Percentiles rank a stretch among this genome's conserved stretches.
phyloP scores from a whole-genome alignment of 2,797 vertebrate genomes.

The Nothura maculosa region DNA sequence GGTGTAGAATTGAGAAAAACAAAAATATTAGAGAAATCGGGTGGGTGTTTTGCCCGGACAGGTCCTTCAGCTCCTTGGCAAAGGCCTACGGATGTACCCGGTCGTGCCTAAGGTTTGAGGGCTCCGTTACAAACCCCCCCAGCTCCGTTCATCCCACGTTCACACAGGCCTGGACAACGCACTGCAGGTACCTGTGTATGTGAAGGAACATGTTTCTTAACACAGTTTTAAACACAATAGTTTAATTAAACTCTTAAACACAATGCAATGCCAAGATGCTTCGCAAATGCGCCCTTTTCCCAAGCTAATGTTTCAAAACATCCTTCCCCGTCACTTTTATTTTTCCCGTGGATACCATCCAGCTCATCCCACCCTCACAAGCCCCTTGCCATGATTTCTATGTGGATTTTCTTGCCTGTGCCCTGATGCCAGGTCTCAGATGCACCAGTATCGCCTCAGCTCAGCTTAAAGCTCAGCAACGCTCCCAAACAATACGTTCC shows the following conservation, averaged over 20 bases:
- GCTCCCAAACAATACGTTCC: not conserved
- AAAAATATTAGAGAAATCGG: constrained; percentile 49
- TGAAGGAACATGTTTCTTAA: too few relatives aligned
- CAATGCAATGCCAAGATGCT: not conserved
- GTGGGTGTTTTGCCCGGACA: constrained; percentile 58
- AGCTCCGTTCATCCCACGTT: not conserved
- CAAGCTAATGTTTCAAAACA: not conserved
- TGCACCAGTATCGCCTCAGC: fast-evolving
- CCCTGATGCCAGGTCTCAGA: not conserved
- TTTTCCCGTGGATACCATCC: not conserved
- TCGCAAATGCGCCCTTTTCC: not conserved
- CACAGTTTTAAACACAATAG: too few relatives aligned
- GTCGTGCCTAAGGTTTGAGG: not conserved
- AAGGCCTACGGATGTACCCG: too few relatives aligned
- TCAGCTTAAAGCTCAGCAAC: fast-evolving
- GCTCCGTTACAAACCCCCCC: not conserved
- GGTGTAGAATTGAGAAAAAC: constrained; percentile 46
- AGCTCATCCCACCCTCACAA: not conserved
- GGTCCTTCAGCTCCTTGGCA: not conserved
- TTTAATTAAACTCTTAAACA: not conserved
- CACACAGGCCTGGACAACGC: not conserved
- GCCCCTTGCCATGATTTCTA: not conserved
- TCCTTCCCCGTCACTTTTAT: not conserved
- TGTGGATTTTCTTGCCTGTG: not conserved
- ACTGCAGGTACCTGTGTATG: not conserved